Conservation (phyloP, 2,888 invertebrate genomes). For the Morpho helenor region DNA sequence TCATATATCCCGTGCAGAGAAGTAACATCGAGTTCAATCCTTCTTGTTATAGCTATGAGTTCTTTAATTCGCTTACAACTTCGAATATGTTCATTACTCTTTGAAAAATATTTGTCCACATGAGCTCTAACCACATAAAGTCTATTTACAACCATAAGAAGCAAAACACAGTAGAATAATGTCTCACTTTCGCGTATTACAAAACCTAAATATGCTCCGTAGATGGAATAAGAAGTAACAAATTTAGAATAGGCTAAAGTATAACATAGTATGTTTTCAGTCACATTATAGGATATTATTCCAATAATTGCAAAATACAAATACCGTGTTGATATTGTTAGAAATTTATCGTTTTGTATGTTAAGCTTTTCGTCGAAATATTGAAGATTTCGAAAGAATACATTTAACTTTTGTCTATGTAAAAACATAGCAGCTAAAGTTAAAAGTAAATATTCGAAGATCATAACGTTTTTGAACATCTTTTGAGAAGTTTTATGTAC, state of each 20-base stretch:
- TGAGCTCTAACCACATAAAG: conserved; percentile 51
- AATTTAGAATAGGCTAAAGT: background rate
- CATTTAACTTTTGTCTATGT: conserved; percentile 35
- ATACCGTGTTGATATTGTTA: conserved; percentile 29
- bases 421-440: conserved; percentile 35
- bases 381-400: conserved; percentile 40
- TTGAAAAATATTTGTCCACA: conserved; percentile 37
- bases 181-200: conserved; percentile 50
- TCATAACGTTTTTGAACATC: conserved; percentile 37
- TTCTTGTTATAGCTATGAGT: background rate
- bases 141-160: conserved; percentile 42
- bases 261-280: conserved; percentile 33
- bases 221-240: background rate
- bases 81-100: conserved; percentile 12
- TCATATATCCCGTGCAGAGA: conserved; percentile 39
- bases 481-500: conserved; percentile 31
- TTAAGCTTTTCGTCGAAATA: conserved; percentile 47
- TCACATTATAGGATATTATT: conserved; percentile 30
- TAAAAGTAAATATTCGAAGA: conserved; percentile 41
- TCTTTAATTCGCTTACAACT: background rate
- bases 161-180: conserved; percentile 41
- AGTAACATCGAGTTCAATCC: conserved; percentile 36
- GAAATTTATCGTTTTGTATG: conserved; percentile 35
- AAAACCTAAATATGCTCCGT: conserved; percentile 33
- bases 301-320: conserved; percentile 32